Conservation (phyloP, 2,888 invertebrate genomes). For the Ecliptopera silaceata region DNA sequence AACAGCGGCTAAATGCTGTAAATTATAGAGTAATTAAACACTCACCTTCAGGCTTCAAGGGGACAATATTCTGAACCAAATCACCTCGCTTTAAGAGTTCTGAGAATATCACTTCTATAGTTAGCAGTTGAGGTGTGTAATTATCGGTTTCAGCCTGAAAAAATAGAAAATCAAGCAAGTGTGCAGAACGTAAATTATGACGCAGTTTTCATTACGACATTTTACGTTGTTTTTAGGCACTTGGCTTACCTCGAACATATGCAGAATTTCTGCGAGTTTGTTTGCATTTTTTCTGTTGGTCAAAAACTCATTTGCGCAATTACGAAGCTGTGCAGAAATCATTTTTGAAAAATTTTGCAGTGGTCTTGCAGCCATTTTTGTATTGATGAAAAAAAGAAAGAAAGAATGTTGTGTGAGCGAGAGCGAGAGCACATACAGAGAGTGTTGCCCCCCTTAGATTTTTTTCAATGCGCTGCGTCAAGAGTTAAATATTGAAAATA, state of each 20-base stretch:
- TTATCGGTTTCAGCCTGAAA: conserved; percentile 75
- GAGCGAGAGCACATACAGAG: background rate
- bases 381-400: conserved; percentile 58
- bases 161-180: conserved; percentile 42
- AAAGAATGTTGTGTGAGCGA: background rate
- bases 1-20: conserved; percentile 29
- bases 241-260: conserved; percentile 85
- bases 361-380: conserved; percentile 70
- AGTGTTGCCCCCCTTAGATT: no score
- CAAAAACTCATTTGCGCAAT: conserved; percentile 88
- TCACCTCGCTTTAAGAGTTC: conserved; percentile 86
- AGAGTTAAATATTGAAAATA: no score
- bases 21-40: conserved; percentile 30
- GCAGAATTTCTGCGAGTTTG: conserved; percentile 86
- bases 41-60: conserved; percentile 82
- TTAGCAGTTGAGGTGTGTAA: conserved; percentile 84
- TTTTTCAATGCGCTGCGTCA: no score
- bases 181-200: conserved; percentile 57
- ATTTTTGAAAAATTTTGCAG: conserved; percentile 79
- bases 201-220: conserved; percentile 46
- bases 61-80: conserved; percentile 84
- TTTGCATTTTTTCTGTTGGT: conserved; percentile 85
- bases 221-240: conserved; percentile 24
- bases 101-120: conserved; percentile 88
- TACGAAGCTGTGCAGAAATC: conserved; percentile 85